Base-by-base conservation (phyloP, 2,797 vertebrate species). In the Holocentrus rufus region DNA sequence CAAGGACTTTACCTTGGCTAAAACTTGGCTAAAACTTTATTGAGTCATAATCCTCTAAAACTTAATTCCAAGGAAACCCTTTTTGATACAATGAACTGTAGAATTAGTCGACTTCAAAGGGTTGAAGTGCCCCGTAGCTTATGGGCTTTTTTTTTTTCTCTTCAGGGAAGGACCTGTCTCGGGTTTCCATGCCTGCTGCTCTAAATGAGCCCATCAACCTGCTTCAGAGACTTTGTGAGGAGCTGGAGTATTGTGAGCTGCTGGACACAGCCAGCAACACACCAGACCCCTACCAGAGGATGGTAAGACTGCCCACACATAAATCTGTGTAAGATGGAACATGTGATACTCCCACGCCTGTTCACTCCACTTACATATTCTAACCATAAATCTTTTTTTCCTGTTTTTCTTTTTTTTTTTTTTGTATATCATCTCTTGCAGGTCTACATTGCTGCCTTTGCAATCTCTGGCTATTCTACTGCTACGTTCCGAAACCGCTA, bases 381-480 rank as follows among this genome's bases (percentile, higher is more conserved):
- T 22, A 9, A 10, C 3, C n/a, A 23, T 22, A 2, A 22, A 8
- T 13, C 23, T 13, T 5, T 49, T 0, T 8, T 49, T 49, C 5
- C 3, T n/a, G n/a, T 47, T 53, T 2, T 22, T 20, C 1, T 22
- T 20, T 53, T 20, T 57, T 11, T 15, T 17, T 17, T 0, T 42
- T 46, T 31, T 44, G 0, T 22, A 0, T 73, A 57, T 60, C 0
- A 18, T 66, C 42, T 73, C 14, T 1, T 4, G 0, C 92, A 97
- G 97, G 91, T 98, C 65, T 97, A 95, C 31, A 89, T 98, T 0
- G 96, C 96, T 7, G 96, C 97, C 88, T 98, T 98, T 0, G 97
- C 96, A 0, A 95, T 98, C 76, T 98, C 97, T 0, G 95, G 96
- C 81, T 98, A 98, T 42, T 92, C 95, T 52, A 95, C 96, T 3